These are phyloP conservation scores for Cinclus cinclus DNA, from an alignment of 2,113 vertebrate genomes.

Conservation along the genomic window DNA sequence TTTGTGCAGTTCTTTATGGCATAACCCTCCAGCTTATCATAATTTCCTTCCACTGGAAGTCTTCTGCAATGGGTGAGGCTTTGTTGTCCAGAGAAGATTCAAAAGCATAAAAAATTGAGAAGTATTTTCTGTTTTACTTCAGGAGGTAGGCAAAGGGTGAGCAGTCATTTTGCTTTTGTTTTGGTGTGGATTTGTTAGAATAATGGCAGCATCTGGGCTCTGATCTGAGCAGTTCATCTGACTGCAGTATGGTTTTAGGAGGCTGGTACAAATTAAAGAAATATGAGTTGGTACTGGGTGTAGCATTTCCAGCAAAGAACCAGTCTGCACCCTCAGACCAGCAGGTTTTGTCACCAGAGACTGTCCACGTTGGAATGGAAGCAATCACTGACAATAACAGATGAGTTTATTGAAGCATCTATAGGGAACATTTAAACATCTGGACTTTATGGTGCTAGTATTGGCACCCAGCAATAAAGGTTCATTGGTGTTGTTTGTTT, in stretches of 20 bases:
- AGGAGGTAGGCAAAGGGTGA: background rate
- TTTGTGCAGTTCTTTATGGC: background rate
- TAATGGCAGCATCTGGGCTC: background rate
- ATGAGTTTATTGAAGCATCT: background rate
- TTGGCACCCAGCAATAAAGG: background rate
- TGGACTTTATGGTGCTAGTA: background rate
- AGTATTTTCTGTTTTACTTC: background rate
- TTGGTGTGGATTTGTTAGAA: background rate
- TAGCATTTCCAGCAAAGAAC: background rate
- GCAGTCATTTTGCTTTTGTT: background rate
- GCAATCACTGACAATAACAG: background rate
- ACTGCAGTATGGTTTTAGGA: background rate
- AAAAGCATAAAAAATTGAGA: background rate
- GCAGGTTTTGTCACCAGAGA: background rate
- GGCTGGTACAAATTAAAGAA: background rate
- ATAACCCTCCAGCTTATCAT: background rate
- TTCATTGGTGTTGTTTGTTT: background rate
- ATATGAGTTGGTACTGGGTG: background rate
- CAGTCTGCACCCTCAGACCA: background rate
- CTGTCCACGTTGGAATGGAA: background rate
- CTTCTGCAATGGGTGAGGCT: background rate
- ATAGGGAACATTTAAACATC: background rate
- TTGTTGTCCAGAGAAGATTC: background rate
- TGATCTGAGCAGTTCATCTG: background rate
- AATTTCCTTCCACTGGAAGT: background rate